Conservation (phyloP, 2,113 vertebrate genomes). For the Pongo pygmaeus region DNA sequence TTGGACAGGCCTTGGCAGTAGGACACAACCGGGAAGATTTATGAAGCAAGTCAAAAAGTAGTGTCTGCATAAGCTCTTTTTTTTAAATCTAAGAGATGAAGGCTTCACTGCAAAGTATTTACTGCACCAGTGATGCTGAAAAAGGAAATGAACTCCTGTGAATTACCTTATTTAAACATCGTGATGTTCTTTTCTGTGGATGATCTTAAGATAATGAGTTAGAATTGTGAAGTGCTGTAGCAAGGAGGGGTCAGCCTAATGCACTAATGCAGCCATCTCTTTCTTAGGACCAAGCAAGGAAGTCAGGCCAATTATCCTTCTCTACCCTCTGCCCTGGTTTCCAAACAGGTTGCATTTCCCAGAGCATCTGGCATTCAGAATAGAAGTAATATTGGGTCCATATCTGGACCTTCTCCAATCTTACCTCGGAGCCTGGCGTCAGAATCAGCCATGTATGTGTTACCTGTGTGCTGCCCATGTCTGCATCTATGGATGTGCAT, state of each 20-base stretch:
- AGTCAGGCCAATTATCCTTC: not conserved
- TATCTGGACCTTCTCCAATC: not conserved
- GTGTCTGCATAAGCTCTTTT: not conserved
- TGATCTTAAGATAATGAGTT: not conserved
- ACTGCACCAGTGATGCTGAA: not conserved
- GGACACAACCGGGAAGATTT: not conserved
- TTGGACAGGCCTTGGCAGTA: not conserved
- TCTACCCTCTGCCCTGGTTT: not conserved
- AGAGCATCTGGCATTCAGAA: not conserved
- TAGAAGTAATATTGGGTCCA: not conserved
- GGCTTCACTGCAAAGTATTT: not conserved
- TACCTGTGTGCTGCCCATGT: not conserved
- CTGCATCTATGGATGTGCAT: no score
- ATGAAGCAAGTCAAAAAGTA: not conserved
- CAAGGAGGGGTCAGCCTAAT: no score
- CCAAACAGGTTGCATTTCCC: not conserved
- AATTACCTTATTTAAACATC: no score
- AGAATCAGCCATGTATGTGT: not conserved
- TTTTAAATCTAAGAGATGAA: not conserved
- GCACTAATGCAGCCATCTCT: not conserved
- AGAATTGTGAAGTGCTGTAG: not conserved
- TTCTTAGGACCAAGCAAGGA: not conserved
- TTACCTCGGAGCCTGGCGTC: not conserved
- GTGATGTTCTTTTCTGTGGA: not conserved
- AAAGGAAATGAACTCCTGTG: no score